phyloP scores from a whole-genome alignment of 2,888 invertebrate species.

The Proisotoma minuta region DNA sequence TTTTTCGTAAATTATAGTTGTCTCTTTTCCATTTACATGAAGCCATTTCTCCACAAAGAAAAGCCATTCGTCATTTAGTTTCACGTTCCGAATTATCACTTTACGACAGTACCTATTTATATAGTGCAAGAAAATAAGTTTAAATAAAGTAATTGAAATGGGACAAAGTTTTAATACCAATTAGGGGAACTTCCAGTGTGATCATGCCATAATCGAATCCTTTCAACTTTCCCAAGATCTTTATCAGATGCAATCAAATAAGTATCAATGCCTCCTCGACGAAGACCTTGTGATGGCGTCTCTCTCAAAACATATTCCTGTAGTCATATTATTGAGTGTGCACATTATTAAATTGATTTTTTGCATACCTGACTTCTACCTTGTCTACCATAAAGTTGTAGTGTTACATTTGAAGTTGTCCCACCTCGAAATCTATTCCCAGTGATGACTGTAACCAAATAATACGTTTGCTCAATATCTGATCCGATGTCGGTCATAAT shows the following conservation, averaged over 20 bases:
- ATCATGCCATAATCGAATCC: constrained; percentile 39
- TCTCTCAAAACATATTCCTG: constrained; percentile 5
- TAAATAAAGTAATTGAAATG: neutral
- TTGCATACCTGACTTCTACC: constrained; percentile 31
- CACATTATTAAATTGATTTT: neutral
- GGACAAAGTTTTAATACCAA: constrained; percentile 24
- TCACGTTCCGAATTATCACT: constrained; percentile 26
- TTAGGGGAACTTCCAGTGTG: constrained; percentile 31
- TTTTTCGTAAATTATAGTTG: constrained; percentile 22
- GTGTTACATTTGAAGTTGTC: constrained; percentile 38
- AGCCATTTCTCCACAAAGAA: constrained; percentile 37
- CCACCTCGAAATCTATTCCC: constrained; percentile 37
- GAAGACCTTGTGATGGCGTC: constrained; percentile 10
- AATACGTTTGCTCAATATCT: constrained; percentile 17
- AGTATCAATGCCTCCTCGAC: constrained; percentile 31
- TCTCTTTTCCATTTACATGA: constrained; percentile 19
- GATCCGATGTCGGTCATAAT: constrained; percentile 34
- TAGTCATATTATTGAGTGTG: neutral
- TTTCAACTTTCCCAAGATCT: constrained; percentile 35
- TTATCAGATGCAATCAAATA: constrained; percentile 35
- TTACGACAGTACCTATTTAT: constrained; percentile 26
- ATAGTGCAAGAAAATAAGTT: neutral
- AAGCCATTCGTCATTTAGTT: constrained; percentile 15
- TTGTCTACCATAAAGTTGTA: constrained; percentile 35
- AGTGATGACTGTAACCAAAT: constrained; percentile 39